phyloP scores from a whole-genome alignment of 2,113 vertebrate genomes.

The Felis chaus region DNA sequence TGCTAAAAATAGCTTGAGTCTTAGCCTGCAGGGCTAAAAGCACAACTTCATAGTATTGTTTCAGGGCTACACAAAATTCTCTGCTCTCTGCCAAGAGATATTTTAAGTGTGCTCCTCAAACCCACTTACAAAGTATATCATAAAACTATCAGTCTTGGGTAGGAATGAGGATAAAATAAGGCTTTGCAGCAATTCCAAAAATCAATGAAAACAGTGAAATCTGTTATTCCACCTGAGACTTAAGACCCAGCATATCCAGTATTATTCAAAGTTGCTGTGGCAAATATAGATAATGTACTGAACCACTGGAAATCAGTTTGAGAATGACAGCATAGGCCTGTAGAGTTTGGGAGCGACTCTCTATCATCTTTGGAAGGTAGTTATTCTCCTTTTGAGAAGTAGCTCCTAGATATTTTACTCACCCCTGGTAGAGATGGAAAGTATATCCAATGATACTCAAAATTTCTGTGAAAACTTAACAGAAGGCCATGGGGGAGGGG shows the following conservation, averaged over 20 bases:
- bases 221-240: not conserved
- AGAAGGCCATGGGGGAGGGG: no score
- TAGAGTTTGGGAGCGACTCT: not conserved
- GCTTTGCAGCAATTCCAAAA: not conserved
- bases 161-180: not conserved
- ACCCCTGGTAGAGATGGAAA: not conserved
- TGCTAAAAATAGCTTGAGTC: not conserved
- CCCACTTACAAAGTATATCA: not conserved
- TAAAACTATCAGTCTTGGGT: not conserved
- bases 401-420: not conserved
- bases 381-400: not conserved
- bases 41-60: not conserved
- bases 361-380: not conserved
- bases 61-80: not conserved
- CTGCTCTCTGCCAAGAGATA: not conserved
- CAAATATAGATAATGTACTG: not conserved
- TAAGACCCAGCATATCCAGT: not conserved
- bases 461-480: not conserved
- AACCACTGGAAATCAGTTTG: not conserved
- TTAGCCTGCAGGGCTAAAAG: not conserved
- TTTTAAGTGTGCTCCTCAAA: not conserved
- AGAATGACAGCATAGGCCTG: not conserved
- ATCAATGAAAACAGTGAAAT: not conserved
- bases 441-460: not conserved
- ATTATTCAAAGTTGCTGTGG: not conserved